Base-by-base conservation (phyloP, 2,888 invertebrate species). In the Drosophila histrio region DNA sequence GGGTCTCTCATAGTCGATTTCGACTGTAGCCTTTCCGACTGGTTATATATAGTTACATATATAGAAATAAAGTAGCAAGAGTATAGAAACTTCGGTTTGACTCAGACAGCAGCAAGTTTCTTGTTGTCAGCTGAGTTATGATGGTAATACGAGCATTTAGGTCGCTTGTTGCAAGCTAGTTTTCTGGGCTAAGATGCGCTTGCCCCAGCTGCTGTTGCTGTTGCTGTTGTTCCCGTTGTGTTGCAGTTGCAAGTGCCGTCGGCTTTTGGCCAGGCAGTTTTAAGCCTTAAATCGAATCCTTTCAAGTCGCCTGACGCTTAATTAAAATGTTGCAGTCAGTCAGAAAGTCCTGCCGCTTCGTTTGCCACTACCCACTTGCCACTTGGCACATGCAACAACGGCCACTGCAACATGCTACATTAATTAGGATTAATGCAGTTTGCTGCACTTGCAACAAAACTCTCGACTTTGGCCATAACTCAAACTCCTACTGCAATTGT, bases 391-490 rank as follows among this genome's bases (percentile, higher is more conserved):
- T 41, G 30, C 39, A 11, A 49, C 21, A 32, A 28, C 22, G 26
- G 36, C 47, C 44, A 49, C 38, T 46, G 36, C 41, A 22, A 58
- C 22, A 43, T 54, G 26, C 22, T n/a, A 47, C 60, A 65, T 57
- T 71, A 68, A 63, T 74, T 54, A 52, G 59, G 72, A 63, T 72
- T 59, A 74, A 74, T 63, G 69, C 59, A 59, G 43, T 49, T 73
- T 57, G 57, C 32, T 19, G 64, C 65, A 50, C 49, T 46, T 52
- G 39, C 44, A 15, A 22, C 43, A 30, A 28, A 47, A 30, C 19
- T 17, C 26, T 11, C 39, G 7, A 39, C 38, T 19, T 19, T 9
- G 32, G 21, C 28, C 24, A 34, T 21, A 43, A 44, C 44, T 41
- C 15, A 15, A 30, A 17, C 53, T 11, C 2, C 9, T n/a, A 11